phyloP scores from a whole-genome alignment of 2,888 invertebrate genomes.

The Apodemia duryi region DNA sequence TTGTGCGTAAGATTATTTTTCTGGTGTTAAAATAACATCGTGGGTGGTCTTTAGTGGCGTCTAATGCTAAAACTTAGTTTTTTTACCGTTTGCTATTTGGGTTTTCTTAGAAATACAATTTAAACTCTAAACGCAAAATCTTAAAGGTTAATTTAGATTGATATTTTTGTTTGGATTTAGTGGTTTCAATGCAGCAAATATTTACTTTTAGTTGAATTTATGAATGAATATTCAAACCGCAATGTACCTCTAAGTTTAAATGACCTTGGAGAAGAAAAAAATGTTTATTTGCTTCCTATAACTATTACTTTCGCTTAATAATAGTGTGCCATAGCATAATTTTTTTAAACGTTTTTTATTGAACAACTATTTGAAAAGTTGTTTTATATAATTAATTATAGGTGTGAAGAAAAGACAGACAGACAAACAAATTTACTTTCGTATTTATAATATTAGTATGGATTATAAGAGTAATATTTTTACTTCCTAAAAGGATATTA shows the following conservation, averaged over 20 bases:
- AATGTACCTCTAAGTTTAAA: slow-evolving; percentile 24
- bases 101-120: neutral
- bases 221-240: slow-evolving; percentile 67
- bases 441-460: too few species aligned
- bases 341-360: too few species aligned
- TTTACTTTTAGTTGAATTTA: slow-evolving; percentile 63
- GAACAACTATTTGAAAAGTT: too few species aligned
- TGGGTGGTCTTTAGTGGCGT: too few species aligned
- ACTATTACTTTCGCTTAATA: neutral
- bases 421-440: too few species aligned
- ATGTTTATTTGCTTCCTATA: slow-evolving; percentile 33
- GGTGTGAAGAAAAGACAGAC: too few species aligned
- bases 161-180: neutral
- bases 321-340: too few species aligned
- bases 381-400: too few species aligned
- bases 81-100: slow-evolving; percentile 32
- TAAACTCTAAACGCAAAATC: neutral
- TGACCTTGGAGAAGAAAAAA: neutral
- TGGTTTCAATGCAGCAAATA: slow-evolving; percentile 51
- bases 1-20: too few species aligned
- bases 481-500: too few species aligned
- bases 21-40: too few species aligned
- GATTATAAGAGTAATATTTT: too few species aligned
- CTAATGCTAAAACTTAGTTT: slow-evolving; percentile 53
- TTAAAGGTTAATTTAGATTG: neutral